Evolutionary conservation across 1,140 invertebrate genomes (phyloP), one percentile per base, ranked within the genome.

Genomic region (Cryptotermes secundus): DNA sequence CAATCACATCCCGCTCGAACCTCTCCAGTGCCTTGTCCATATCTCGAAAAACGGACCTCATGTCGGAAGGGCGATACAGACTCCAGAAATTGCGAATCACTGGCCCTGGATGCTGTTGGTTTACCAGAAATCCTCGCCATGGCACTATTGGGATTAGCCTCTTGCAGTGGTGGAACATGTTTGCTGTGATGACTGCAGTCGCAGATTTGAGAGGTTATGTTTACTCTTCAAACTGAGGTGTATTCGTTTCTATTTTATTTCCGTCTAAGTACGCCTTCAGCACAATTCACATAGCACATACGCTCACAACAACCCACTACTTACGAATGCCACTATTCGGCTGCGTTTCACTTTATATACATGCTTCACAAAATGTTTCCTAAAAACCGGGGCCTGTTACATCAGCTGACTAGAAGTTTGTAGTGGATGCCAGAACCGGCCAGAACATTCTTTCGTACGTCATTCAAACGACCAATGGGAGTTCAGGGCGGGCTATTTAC

Each of bases 1-100:
- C 42, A 35, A 85, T 86, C 19, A 81, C 79, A 36, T 87, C 86
- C 38, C 86, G 83, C 42, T 88, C 86, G 24, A 88, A n/a, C n/a
- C 80, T 34, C 34, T 87, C 85, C 79, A 88, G 85, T 24, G 87
- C 81, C 49, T 86, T 83, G 12, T 87, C 87, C 86, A 88, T 86
- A 12, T 88, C 86, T 42, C 83, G 81, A 24, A 87, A 53, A 26
- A 86, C 35, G 31, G 65, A 42, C 42, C 87, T 81, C 24, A 88
- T 79, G 26, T 86, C 85, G 3, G 59, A 22, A 7, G 72, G 36
- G 7, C 36, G 81, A 34, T 38, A 6, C 6, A n/a, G 34, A 38
- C 42, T 31, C 83, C 83, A 84, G 36, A 79, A 36, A 34, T 38
- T 34, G n/a, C 83, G 38, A 4, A n/a, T 79, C 22, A 38, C 24